phyloP scores from a whole-genome alignment of 2,113 vertebrate species.

The Cochlearius cochlearius region DNA sequence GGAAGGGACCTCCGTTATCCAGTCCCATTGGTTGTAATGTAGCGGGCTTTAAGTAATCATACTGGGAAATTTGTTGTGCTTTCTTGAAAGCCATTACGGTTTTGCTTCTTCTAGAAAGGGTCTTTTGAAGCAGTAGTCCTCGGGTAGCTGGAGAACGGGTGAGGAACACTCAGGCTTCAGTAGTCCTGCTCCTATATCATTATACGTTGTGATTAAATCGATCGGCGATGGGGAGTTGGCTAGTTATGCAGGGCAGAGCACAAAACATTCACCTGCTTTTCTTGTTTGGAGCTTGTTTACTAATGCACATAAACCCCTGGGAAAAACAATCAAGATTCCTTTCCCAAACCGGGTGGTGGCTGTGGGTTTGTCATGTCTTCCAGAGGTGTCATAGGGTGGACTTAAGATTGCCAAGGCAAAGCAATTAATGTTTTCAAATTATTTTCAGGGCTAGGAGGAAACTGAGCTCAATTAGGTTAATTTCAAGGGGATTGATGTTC shows the following conservation, averaged over 20 bases:
- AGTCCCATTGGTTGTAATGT: neutral
- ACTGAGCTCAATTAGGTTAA: neutral
- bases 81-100: neutral
- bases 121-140: neutral
- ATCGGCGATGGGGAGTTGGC: neutral
- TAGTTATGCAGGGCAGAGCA: neutral
- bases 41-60: neutral
- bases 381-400: neutral
- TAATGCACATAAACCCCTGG: neutral
- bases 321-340: neutral
- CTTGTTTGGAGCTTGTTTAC: neutral
- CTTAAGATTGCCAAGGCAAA: neutral
- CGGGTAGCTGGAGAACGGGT: rapidly evolving
- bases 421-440: neutral
- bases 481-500: neutral
- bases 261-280: neutral
- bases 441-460: neutral
- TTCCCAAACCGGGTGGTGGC: neutral
- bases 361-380: neutral
- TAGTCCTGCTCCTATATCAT: neutral
- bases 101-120: neutral
- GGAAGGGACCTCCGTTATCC: neutral
- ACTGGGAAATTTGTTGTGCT: neutral
- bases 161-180: neutral
- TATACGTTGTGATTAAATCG: neutral